These are phyloP conservation scores for Gnathonemus longibarbis DNA, from an alignment of 2,113 vertebrate species.

Conservation along the genomic window DNA sequence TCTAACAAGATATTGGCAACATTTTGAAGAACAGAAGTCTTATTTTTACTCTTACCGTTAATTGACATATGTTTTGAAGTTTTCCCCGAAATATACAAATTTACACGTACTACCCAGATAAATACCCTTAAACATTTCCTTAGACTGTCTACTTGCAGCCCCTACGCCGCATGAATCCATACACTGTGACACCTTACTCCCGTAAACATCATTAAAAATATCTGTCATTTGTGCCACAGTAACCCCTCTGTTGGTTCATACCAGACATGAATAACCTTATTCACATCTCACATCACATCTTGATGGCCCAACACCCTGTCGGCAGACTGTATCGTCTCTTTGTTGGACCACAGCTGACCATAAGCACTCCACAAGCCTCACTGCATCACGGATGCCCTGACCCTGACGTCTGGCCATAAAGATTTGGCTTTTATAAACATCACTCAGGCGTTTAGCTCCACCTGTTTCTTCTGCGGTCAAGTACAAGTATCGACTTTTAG, in stretches of 20 bases:
- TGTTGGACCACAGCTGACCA: not conserved
- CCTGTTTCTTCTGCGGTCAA: not conserved
- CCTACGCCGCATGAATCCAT: not conserved
- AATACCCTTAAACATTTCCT: not conserved
- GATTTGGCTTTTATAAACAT: not conserved
- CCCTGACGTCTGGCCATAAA: not conserved
- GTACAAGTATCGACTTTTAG: not conserved
- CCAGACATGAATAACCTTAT: not conserved
- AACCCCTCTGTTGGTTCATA: not conserved
- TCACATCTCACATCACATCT: not conserved
- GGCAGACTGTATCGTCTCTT: not conserved
- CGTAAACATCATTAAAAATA: not conserved
- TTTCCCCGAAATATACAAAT: not conserved
- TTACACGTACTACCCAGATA: not conserved
- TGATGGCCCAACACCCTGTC: not conserved
- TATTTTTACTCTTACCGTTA: not conserved
- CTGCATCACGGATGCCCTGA: not conserved
- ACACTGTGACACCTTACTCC: not conserved
- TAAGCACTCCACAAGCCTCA: not conserved
- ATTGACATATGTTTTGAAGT: not conserved
- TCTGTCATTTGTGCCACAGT: not conserved
- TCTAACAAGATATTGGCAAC: not conserved
- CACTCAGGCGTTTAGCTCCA: not conserved
- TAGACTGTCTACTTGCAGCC: not conserved
- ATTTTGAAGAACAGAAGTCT: not conserved